These are phyloP conservation scores for Tachina fera DNA, from an alignment of 2,888 invertebrate species.

Conservation along the genomic window DNA sequence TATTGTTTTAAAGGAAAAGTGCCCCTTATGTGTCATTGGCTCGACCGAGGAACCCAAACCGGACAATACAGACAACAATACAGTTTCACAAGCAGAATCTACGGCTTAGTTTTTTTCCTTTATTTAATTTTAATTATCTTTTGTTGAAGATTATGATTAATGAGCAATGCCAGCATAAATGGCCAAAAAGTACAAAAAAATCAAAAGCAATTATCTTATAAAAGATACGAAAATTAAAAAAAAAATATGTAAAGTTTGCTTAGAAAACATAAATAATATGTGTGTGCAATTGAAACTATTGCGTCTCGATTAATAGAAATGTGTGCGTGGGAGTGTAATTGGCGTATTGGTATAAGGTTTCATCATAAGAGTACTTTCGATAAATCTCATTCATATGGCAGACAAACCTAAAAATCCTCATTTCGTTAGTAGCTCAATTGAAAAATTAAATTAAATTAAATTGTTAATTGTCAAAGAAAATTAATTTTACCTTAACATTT, in stretches of 20 bases:
- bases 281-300: conserved; percentile 2
- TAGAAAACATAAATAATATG: conserved; percentile 35
- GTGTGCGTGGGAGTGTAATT: neutral
- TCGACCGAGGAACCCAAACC: conserved; percentile 74
- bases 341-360: no score
- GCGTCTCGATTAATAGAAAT: neutral
- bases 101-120: conserved; percentile 67
- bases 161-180: conserved; percentile 57
- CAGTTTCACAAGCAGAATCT: conserved; percentile 73
- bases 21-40: conserved; percentile 83
- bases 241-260: conserved; percentile 38
- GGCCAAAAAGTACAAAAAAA: conserved; percentile 70
- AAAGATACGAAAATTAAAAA: conserved; percentile 65
- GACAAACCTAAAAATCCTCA: no score
- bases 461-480: no score
- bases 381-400: no score
- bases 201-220: conserved; percentile 59
- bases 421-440: no score
- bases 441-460: no score
- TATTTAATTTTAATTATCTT: neutral
- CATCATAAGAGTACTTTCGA: no score
- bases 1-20: conserved; percentile 84
- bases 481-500: no score
- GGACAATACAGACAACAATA: conserved; percentile 72
- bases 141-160: conserved; percentile 2